These are phyloP conservation scores for Perdita meconis DNA, from an alignment of 2,888 invertebrate genomes.

Conservation along the genomic window DNA sequence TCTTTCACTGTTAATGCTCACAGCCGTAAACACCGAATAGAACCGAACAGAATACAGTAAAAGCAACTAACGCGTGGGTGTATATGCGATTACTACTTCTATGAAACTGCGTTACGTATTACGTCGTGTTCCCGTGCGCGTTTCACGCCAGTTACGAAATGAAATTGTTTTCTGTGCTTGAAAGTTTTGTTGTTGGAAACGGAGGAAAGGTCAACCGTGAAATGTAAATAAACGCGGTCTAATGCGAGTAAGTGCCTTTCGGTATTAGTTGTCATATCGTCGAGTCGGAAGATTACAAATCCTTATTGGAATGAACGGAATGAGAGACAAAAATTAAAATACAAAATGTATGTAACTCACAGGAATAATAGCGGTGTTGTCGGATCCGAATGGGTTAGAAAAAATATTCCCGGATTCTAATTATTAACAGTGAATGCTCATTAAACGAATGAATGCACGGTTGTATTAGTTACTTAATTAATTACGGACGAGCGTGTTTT, in stretches of 20 bases:
- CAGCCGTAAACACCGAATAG: slow-evolving; percentile 80
- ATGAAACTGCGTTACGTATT: slow-evolving; percentile 40
- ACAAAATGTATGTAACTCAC: too few relatives aligned
- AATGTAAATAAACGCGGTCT: not conserved
- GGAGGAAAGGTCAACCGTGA: slow-evolving; percentile 16
- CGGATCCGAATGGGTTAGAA: not conserved
- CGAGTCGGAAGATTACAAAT: too few relatives aligned
- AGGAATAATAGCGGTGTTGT: too few relatives aligned
- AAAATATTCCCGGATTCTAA: slow-evolving; percentile 20
- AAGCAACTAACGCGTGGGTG: slow-evolving; percentile 72
- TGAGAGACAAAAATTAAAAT: too few relatives aligned
- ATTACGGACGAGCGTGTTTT: slow-evolving; percentile 78
- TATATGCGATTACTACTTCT: slow-evolving; percentile 61
- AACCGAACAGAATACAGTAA: slow-evolving; percentile 80
- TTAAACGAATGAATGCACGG: slow-evolving; percentile 68
- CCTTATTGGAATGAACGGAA: too few relatives aligned
- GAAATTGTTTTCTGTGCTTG: slow-evolving; percentile 27
- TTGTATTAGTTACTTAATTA: slow-evolving; percentile 80
- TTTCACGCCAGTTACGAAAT: slow-evolving; percentile 32
- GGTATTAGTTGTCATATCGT: too few relatives aligned
- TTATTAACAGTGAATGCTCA: slow-evolving; percentile 53
- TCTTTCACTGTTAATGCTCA: slow-evolving; percentile 77
- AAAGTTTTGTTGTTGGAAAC: slow-evolving; percentile 27
- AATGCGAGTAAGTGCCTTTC: too few relatives aligned
- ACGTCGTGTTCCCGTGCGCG: slow-evolving; percentile 36